phyloP scores from a whole-genome alignment of 2,113 vertebrate genomes.

The Pollimyrus isidori region DNA sequence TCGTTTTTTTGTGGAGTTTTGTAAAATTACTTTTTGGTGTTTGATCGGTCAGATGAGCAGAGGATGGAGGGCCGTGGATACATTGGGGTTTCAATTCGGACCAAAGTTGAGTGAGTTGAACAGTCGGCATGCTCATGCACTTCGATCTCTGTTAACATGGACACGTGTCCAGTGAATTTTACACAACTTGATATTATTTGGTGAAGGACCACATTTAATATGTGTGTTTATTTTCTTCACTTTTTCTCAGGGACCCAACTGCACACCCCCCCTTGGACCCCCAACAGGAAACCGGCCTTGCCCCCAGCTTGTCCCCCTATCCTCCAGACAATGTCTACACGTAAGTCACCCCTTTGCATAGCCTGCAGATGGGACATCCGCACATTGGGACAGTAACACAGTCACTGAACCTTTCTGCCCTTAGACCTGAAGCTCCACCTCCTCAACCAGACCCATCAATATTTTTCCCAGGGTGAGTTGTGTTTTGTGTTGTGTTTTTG shows the following conservation, averaged over 20 bases:
- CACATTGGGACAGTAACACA: background rate
- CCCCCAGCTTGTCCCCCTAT: background rate
- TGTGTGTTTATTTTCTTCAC: background rate
- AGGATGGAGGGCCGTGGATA: constrained; percentile 29
- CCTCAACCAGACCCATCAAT: background rate
- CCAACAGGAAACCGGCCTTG: background rate
- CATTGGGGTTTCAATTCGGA: constrained; percentile 45
- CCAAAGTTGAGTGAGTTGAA: constrained; percentile 49
- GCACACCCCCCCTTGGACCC: background rate
- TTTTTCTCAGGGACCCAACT: background rate
- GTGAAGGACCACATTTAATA: background rate
- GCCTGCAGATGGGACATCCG: background rate
- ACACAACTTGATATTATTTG: background rate
- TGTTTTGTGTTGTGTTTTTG: background rate
- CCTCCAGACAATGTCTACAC: background rate
- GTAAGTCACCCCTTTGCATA: background rate
- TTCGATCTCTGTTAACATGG: background rate
- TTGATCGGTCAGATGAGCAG: constrained; percentile 35
- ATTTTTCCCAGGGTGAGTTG: constrained; percentile 10
- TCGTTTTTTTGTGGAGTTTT: background rate
- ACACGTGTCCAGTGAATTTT: background rate
- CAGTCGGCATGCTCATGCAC: background rate
- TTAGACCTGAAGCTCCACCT: constrained; percentile 3
- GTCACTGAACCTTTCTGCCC: background rate
- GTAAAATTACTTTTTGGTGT: background rate